A percentile compares a stretch with the other conserved stretches of the same genome.
phyloP scores from a whole-genome alignment of 1,140 invertebrate species.

The Stegodyphus mimosarum region DNA sequence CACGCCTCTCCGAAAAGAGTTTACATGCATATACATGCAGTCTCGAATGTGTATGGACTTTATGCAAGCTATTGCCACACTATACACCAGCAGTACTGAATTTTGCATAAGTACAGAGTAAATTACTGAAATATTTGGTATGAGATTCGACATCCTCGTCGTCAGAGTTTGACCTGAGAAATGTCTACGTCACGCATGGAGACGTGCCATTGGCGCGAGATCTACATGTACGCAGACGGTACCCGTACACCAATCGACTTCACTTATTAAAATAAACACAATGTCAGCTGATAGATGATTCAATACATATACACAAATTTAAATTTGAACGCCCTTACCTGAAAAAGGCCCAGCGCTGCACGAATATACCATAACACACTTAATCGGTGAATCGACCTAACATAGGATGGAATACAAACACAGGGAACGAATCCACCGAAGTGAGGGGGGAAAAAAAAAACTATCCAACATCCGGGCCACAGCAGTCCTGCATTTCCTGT shows the following conservation, averaged over 20 bases:
- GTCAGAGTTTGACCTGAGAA: constrained; percentile 53
- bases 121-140: background rate
- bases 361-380: constrained; percentile 44
- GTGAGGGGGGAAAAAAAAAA: constrained; percentile 28
- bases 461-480: constrained; percentile 50
- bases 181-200: constrained; percentile 57
- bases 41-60: too few species aligned
- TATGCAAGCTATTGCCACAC: too few species aligned
- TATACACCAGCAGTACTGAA: too few species aligned
- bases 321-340: constrained; percentile 5
- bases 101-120: too few species aligned
- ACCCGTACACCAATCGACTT: constrained; percentile 37
- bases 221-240: constrained; percentile 55
- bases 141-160: constrained; percentile 11
- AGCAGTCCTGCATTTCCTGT: constrained; percentile 47
- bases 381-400: background rate
- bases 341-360: constrained; percentile 39
- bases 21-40: too few species aligned
- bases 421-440: background rate
- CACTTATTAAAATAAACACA: background rate
- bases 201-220: constrained; percentile 58
- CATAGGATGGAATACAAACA: constrained; percentile 21
- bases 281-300: background rate
- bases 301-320: background rate
- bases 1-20: too few species aligned